A percentile compares a stretch with the other conserved stretches of the same genome.
phyloP scores from a whole-genome alignment of 2,888 invertebrate genomes.

The Hymenopus coronatus region DNA sequence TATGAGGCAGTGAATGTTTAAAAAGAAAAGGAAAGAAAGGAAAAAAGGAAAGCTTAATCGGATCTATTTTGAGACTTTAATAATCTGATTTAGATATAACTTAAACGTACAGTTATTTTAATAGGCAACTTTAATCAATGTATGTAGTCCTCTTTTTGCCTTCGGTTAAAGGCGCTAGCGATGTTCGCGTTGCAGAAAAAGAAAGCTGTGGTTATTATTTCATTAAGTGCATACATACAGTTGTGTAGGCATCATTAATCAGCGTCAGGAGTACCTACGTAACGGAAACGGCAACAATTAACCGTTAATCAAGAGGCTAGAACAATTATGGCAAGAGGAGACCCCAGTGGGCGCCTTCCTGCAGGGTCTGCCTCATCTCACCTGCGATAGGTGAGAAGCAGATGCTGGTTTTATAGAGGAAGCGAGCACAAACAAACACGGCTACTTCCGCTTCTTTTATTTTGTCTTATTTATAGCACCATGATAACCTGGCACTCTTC shows the following conservation, averaged over 20 bases:
- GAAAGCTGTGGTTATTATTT: background rate
- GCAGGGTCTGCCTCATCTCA: background rate
- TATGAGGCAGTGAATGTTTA: too few species aligned
- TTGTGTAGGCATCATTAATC: background rate
- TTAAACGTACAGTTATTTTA: too few species aligned
- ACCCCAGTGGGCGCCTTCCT: background rate
- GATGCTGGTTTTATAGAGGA: slow-evolving; percentile 9
- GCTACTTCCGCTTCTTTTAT: background rate
- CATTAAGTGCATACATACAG: too few species aligned
- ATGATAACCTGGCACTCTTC: background rate
- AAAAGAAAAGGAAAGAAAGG: too few species aligned
- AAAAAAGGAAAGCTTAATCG: too few species aligned
- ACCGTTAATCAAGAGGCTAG: background rate
- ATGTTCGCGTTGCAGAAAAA: background rate
- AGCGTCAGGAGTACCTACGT: background rate
- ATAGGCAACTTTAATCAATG: too few species aligned
- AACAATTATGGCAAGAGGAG: background rate
- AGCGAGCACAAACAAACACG: background rate
- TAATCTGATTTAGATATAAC: too few species aligned
- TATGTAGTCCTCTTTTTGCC: too few species aligned
- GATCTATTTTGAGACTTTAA: too few species aligned
- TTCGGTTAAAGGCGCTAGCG: background rate
- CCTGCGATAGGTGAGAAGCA: background rate
- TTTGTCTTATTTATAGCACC: background rate
- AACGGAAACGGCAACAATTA: background rate